phyloP scores from a whole-genome alignment of 2,113 vertebrate genomes.

The Calypte anna region DNA sequence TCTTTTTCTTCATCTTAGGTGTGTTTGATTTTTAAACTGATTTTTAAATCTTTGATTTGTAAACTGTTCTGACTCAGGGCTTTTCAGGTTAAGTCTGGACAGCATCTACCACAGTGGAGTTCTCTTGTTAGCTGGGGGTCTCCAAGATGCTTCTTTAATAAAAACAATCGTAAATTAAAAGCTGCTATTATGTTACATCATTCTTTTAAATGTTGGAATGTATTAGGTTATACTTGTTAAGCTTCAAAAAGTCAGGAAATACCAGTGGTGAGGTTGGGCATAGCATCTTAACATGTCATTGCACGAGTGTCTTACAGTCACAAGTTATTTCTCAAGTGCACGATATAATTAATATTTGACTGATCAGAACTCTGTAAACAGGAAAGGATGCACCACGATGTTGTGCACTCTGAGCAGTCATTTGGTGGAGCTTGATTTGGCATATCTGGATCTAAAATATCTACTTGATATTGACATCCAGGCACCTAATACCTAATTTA shows the following conservation, averaged over 20 bases:
- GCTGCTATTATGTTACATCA: background rate
- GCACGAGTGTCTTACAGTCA: background rate
- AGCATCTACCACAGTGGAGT: background rate
- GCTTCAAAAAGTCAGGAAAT: background rate
- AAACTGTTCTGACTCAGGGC: slow-evolving; percentile 45
- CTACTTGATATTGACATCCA: background rate
- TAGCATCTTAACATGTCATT: background rate
- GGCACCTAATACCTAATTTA: background rate
- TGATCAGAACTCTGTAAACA: background rate
- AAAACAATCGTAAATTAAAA: slow-evolving; percentile 17
- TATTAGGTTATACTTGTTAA: background rate
- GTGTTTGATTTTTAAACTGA: background rate
- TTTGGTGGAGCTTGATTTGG: background rate
- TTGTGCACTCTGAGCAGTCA: background rate
- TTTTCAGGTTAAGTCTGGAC: slow-evolving; percentile 41
- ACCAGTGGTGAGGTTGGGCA: background rate
- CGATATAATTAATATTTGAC: background rate
- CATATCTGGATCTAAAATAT: background rate
- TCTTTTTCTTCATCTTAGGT: slow-evolving; percentile 30
- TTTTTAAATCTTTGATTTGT: slow-evolving; percentile 27
- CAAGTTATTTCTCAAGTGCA: background rate
- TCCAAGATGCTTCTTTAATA: background rate
- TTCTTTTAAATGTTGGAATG: background rate
- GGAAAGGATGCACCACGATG: background rate
- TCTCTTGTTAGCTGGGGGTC: background rate